These are phyloP conservation scores for Pollimyrus isidori DNA, from an alignment of 2,113 vertebrate genomes.

Conservation along the genomic window DNA sequence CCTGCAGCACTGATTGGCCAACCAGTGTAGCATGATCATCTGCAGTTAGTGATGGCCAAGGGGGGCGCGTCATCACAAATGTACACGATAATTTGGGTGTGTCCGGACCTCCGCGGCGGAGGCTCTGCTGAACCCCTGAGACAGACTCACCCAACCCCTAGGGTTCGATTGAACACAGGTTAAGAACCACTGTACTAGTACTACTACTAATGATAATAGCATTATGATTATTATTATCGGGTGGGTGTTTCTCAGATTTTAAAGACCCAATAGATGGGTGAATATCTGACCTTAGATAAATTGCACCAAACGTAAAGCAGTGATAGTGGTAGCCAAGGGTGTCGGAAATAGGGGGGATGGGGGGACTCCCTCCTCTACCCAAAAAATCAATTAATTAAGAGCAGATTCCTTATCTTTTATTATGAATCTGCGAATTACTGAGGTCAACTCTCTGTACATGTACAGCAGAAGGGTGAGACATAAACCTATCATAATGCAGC, in stretches of 20 bases:
- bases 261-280: neutral
- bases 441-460: neutral
- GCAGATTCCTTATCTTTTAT: neutral
- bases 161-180: too few species aligned
- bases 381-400: neutral
- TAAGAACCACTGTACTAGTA: too few species aligned
- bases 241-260: neutral
- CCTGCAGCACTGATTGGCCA: too few species aligned
- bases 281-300: neutral
- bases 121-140: too few species aligned
- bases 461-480: neutral
- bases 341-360: neutral
- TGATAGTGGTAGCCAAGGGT: neutral
- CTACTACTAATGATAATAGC: neutral
- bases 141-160: too few species aligned
- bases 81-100: too few species aligned
- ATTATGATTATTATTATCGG: neutral
- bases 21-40: too few species aligned
- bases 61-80: too few species aligned
- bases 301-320: neutral
- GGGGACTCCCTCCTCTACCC: too few species aligned
- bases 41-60: too few species aligned
- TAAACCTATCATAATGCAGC: neutral
- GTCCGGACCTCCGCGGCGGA: too few species aligned
- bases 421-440: neutral